These are phyloP conservation scores for Knipowitschia caucasica DNA, from an alignment of 2,797 vertebrate species.

Conservation along the genomic window DNA sequence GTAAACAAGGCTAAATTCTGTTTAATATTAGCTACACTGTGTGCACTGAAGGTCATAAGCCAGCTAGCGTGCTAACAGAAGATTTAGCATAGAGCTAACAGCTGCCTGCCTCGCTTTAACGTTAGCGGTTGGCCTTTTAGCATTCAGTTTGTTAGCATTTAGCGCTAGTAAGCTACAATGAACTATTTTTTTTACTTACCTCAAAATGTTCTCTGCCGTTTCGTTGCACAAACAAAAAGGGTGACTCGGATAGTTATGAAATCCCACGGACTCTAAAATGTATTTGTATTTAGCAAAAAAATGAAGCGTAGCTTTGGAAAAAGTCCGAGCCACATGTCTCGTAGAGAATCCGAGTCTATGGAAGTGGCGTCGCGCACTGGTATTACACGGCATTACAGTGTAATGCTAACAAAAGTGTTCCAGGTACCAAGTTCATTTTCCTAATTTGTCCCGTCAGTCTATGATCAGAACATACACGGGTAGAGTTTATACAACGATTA, in stretches of 20 bases:
- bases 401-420: background rate
- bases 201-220: constrained; percentile 24
- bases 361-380: constrained; percentile 42
- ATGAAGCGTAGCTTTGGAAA: constrained; percentile 54
- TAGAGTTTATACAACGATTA: no score
- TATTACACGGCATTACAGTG: constrained; percentile 18
- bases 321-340: constrained; percentile 75
- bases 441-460: no score
- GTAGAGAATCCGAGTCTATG: constrained; percentile 35
- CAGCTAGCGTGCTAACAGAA: constrained; percentile 36
- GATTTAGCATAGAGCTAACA: constrained; percentile 53
- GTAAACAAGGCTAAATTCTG: constrained; percentile 15
- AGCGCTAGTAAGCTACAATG: constrained; percentile 38
- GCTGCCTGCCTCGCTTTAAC: constrained; percentile 58
- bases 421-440: background rate
- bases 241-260: constrained; percentile 18
- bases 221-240: constrained; percentile 5
- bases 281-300: constrained; percentile 38
- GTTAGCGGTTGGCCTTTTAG: constrained; percentile 7
- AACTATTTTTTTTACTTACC: constrained; percentile 50
- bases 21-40: constrained; percentile 33
- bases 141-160: constrained; percentile 31
- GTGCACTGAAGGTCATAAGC: constrained; percentile 63
- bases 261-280: constrained; percentile 10
- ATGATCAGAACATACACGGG: no score